These are phyloP conservation scores for Aleadryas rufinucha DNA, from an alignment of 2,113 vertebrate species.

Conservation along the genomic window DNA sequence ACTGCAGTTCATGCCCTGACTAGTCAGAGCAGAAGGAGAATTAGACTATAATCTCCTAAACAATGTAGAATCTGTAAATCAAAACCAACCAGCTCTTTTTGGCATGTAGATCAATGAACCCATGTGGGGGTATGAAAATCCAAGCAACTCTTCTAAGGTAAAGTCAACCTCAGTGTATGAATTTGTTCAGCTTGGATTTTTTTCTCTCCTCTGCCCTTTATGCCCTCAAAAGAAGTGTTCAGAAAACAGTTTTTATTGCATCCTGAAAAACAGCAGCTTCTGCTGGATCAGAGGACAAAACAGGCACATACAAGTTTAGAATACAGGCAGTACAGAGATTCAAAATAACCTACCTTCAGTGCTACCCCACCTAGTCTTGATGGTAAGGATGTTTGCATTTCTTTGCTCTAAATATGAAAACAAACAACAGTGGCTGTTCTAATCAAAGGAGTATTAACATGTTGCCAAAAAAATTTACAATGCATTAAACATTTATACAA, in stretches of 20 bases:
- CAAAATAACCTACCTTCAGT: constrained; percentile 18
- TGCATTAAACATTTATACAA: background rate
- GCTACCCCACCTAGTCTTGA: background rate
- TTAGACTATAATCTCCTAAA: constrained; percentile 50
- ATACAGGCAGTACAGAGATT: background rate
- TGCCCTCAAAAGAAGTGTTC: background rate
- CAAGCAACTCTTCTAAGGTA: background rate
- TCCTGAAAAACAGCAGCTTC: background rate
- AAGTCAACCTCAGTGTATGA: background rate
- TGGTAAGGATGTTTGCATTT: constrained; percentile 19
- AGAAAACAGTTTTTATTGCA: background rate
- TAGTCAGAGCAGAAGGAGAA: constrained; percentile 37
- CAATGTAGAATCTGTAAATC: constrained; percentile 51
- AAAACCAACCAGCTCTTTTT: constrained; percentile 25
- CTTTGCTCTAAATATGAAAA: constrained; percentile 2
- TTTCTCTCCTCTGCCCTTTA: background rate
- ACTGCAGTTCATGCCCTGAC: constrained; percentile 40
- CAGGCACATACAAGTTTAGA: background rate
- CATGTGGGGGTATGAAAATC: background rate
- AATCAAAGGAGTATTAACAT: background rate
- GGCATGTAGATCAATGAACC: constrained; percentile 14
- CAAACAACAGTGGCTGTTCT: background rate
- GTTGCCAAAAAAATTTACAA: background rate
- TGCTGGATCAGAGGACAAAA: background rate
- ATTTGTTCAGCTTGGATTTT: constrained; percentile 1